A percentile compares a stretch with the other conserved stretches of the same genome.
Conservation (phyloP, 2,113 vertebrate genomes). For the Amphiprion ocellaris region DNA sequence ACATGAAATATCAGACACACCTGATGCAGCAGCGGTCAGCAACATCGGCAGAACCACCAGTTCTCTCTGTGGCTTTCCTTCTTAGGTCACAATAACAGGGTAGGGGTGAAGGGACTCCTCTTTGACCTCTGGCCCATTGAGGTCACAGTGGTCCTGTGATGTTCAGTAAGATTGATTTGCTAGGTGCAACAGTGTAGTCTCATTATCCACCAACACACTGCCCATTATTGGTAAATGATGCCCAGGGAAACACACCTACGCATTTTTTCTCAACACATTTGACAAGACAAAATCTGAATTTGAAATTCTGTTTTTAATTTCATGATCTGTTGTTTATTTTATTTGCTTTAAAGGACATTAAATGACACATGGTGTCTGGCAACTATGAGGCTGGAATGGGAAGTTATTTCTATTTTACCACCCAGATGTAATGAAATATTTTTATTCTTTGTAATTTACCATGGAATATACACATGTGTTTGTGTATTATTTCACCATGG, state of each 20-base stretch:
- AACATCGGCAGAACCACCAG: constrained; percentile 64
- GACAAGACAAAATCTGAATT: constrained; percentile 4
- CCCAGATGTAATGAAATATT: background rate
- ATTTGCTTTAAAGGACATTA: background rate
- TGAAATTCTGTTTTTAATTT: background rate
- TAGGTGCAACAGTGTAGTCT: constrained; percentile 52
- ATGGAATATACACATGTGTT: background rate
- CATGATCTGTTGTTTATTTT: background rate
- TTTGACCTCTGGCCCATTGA: constrained; percentile 84
- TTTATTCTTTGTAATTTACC: background rate
- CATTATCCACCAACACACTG: constrained; percentile 68
- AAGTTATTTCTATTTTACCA: constrained; percentile 3
- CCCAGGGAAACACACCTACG: constrained; percentile 15
- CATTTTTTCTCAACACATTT: constrained; percentile 11
- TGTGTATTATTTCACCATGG: constrained; percentile 4
- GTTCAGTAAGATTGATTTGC: constrained; percentile 87
- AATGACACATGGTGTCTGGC: background rate
- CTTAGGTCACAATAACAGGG: constrained; percentile 84
- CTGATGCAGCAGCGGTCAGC: constrained; percentile 44
- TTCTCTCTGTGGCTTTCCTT: constrained; percentile 51
- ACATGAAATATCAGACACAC: constrained; percentile 51
- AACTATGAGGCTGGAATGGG: background rate
- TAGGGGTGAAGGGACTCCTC: constrained; percentile 86
- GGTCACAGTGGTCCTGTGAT: constrained; percentile 82
- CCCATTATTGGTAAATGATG: constrained; percentile 63